Conservation (phyloP, 2,797 vertebrate species). For the Uromys caudimaculatus region DNA sequence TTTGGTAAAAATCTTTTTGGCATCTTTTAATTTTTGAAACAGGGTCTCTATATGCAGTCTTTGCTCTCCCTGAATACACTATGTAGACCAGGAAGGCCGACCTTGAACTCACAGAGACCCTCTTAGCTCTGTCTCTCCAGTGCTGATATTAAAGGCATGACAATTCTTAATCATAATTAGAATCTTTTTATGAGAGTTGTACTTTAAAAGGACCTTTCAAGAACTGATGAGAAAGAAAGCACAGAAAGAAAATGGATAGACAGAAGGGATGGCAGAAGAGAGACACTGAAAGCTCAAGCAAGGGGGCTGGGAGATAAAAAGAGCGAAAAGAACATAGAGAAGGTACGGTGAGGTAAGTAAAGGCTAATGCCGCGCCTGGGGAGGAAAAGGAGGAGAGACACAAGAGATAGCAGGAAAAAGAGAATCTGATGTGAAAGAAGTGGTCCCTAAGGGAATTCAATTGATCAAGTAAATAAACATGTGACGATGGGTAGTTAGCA, state of each 20-base stretch:
- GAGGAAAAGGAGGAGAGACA: too few species aligned
- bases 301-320: background rate
- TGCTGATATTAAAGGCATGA: background rate
- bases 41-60: background rate
- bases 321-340: fast-evolving
- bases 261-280: too few species aligned
- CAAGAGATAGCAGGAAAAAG: fast-evolving
- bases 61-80: background rate
- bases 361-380: background rate
- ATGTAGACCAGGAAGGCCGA: background rate
- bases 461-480: background rate
- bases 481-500: background rate
- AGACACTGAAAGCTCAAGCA: background rate
- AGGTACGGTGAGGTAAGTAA: background rate
- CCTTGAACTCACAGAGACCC: background rate
- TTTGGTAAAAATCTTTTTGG: background rate
- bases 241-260: background rate
- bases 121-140: background rate
- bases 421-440: background rate
- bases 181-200: background rate
- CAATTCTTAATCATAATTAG: background rate
- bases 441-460: background rate
- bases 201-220: background rate
- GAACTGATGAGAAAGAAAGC: background rate
- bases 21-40: background rate